These are phyloP conservation scores for Acronicta psi DNA, from an alignment of 2,888 invertebrate species.

Conservation along the genomic window DNA sequence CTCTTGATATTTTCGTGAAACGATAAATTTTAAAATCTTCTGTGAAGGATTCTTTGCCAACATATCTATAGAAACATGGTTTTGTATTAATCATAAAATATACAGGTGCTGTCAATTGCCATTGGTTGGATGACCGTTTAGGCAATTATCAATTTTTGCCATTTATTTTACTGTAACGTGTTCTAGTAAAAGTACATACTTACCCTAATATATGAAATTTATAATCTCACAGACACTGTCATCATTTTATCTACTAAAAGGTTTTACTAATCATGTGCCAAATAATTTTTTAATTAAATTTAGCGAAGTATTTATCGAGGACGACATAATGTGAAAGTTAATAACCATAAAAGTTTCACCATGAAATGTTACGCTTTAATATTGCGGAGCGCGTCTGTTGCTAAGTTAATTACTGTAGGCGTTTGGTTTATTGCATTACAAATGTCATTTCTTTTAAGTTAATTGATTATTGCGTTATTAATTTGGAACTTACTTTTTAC, in stretches of 20 bases:
- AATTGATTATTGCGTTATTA: neutral
- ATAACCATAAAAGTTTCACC: conserved; percentile 12
- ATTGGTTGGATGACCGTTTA: too few species aligned
- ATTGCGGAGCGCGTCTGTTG: conserved; percentile 5
- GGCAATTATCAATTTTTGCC: too few species aligned
- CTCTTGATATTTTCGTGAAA: conserved; percentile 3
- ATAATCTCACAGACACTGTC: too few species aligned
- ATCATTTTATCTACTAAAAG: neutral
- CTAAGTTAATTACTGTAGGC: conserved; percentile 15
- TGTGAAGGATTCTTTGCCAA: neutral
- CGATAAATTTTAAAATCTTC: neutral
- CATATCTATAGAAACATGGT: neutral
- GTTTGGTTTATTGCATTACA: conserved; percentile 5
- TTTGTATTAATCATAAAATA: neutral
- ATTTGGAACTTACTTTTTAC: too few species aligned
- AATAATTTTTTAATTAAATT: conserved; percentile 23
- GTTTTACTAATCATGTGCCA: neutral
- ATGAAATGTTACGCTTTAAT: conserved; percentile 11
- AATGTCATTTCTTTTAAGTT: conserved; percentile 7
- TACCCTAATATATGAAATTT: too few species aligned
- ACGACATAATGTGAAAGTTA: conserved; percentile 6
- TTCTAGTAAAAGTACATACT: too few species aligned
- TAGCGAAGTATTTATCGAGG: conserved; percentile 3
- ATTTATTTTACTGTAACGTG: too few species aligned
- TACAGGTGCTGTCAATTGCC: neutral